A percentile compares a stretch with the other conserved stretches of the same genome.
Conservation (phyloP, 2,797 vertebrate species). For the Tapera naevia region DNA sequence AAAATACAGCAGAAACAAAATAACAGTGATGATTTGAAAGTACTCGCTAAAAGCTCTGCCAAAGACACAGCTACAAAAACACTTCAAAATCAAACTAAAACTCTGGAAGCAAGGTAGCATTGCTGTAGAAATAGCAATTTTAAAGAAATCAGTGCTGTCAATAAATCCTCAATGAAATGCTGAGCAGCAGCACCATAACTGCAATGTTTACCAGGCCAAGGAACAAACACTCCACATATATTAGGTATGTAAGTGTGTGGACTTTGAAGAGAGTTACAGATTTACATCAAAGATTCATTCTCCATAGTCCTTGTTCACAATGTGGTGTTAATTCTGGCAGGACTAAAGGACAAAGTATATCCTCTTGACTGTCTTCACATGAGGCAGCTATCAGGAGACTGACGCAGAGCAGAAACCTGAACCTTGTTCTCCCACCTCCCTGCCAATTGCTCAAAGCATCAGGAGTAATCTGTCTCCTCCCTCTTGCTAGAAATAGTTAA, state of each 20-base stretch:
- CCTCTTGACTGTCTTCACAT: background rate
- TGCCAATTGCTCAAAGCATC: background rate
- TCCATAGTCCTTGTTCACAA: background rate
- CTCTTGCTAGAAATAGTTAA: background rate
- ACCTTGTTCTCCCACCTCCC: background rate
- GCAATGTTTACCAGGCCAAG: background rate
- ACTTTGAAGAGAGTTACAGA: background rate
- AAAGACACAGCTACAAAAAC: background rate
- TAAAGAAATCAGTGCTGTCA: background rate
- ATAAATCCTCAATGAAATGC: background rate
- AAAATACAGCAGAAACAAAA: background rate
- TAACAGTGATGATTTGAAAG: background rate
- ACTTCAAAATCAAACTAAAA: background rate
- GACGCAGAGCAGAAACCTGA: background rate
- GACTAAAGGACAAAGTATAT: background rate
- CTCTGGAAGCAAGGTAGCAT: background rate
- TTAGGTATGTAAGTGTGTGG: background rate
- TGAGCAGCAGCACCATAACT: background rate
- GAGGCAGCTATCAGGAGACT: background rate
- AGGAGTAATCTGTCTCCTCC: background rate
- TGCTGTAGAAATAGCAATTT: background rate
- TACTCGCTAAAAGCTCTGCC: background rate
- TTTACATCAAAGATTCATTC: background rate
- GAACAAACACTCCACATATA: background rate
- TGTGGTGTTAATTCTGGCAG: background rate